phyloP scores from a whole-genome alignment of 2,888 invertebrate species.

The Tricholauxania praeusta region DNA sequence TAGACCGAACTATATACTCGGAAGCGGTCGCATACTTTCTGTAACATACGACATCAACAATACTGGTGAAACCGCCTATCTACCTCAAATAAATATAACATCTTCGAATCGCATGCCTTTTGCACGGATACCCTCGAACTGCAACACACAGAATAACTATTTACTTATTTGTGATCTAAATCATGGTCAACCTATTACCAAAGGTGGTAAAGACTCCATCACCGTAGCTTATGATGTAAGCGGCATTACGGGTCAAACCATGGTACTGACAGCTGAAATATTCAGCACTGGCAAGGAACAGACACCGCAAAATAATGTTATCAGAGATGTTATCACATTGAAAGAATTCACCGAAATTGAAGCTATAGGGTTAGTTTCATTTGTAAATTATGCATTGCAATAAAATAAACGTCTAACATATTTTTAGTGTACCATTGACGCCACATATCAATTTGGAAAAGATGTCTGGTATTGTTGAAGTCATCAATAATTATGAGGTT shows the following conservation, averaged over 20 bases:
- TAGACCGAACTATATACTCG: slow-evolving; percentile 62
- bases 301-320: slow-evolving; percentile 58
- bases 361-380: slow-evolving; percentile 61
- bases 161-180: slow-evolving; percentile 63
- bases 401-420: too few species aligned
- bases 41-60: slow-evolving; percentile 66
- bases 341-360: slow-evolving; percentile 66
- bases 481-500: slow-evolving; percentile 64
- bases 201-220: slow-evolving; percentile 56
- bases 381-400: background rate
- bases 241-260: slow-evolving; percentile 56
- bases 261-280: slow-evolving; percentile 62
- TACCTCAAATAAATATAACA: slow-evolving; percentile 68
- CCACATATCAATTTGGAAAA: slow-evolving; percentile 62
- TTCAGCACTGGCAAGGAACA: slow-evolving; percentile 65
- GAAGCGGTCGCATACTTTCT: slow-evolving; percentile 61
- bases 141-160: slow-evolving; percentile 52
- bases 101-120: slow-evolving; percentile 66
- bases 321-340: slow-evolving; percentile 57
- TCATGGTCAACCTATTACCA: slow-evolving; percentile 60
- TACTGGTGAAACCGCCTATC: slow-evolving; percentile 69
- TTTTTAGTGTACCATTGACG: slow-evolving; percentile 58
- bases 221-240: slow-evolving; percentile 64
- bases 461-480: slow-evolving; percentile 55
- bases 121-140: slow-evolving; percentile 63